A percentile compares a stretch with the other conserved stretches of the same genome.
Evolutionary conservation across 2,113 vertebrate genomes (phyloP).

Genomic region (Synodontis membranacea): DNA sequence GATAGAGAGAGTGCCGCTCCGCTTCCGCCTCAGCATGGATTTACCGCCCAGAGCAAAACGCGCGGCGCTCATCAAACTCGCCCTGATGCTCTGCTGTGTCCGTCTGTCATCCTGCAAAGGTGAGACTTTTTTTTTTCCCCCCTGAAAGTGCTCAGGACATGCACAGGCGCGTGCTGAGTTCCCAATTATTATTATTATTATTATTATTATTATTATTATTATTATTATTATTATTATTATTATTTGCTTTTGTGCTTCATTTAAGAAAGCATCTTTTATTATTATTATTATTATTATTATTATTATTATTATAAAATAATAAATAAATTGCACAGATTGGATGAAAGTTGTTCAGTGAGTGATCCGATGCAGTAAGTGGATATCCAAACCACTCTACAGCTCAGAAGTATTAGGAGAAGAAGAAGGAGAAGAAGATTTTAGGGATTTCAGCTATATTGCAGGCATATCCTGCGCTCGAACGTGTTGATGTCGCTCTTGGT

Average conservation of each 20-base stretch:
- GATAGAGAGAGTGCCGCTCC: constrained; percentile 26
- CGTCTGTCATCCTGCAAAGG: constrained; percentile 50
- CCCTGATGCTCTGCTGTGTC: constrained; percentile 43
- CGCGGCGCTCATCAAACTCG: constrained; percentile 49
- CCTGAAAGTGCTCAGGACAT: not conserved
- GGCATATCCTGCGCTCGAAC: not conserved
- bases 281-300: not conserved
- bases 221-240: no score
- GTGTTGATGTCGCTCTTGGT: not conserved
- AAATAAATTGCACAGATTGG: not conserved
- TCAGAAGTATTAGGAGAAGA: not conserved
- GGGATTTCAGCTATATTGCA: not conserved
- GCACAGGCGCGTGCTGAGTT: not conserved
- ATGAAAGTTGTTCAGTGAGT: not conserved
- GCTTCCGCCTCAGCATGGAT: constrained; percentile 58
- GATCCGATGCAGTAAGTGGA: not conserved
- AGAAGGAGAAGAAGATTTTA: not conserved
- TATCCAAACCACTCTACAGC: not conserved
- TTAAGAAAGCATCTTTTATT: not conserved
- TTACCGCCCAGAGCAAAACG: constrained; percentile 35
- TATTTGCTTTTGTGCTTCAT: not conserved
- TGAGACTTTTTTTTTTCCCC: constrained; percentile 25
- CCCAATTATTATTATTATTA: no score
- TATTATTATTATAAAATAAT: not conserved
- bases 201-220: no score